Conservation (phyloP, 2,113 vertebrate species). For the Ptilonorhynchus violaceus region DNA sequence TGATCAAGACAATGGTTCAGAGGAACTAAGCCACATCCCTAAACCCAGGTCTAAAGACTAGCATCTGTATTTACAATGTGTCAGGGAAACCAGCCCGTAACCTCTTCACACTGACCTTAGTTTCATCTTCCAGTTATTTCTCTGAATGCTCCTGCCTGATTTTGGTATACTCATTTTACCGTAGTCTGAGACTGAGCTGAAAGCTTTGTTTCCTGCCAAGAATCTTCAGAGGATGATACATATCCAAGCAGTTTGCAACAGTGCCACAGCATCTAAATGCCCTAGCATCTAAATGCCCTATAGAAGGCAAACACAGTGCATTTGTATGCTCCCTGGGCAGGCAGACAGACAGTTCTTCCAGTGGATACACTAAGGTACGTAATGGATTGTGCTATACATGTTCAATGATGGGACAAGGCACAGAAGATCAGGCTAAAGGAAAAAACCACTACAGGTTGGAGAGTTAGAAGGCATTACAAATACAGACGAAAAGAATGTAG, state of each 20-base stretch:
- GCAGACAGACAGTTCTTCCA: neutral
- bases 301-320: neutral
- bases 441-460: neutral
- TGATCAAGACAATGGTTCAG: neutral
- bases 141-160: neutral
- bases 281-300: neutral
- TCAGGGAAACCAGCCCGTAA: neutral
- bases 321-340: neutral
- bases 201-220: constrained; percentile 15
- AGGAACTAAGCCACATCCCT: neutral
- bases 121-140: neutral
- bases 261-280: neutral
- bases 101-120: neutral
- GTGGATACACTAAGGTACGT: neutral
- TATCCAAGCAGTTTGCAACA: neutral
- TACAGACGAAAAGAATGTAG: neutral
- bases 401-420: neutral
- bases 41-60: neutral
- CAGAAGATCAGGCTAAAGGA: neutral
- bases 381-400: neutral
- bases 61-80: neutral
- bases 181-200: neutral
- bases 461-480: constrained; percentile 10
- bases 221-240: neutral
- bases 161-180: neutral